Percentiles rank a stretch among this genome's conserved stretches.
Evolutionary conservation across 2,888 invertebrate species (phyloP).

Genomic region (Thecocarcelia acutangulata): DNA sequence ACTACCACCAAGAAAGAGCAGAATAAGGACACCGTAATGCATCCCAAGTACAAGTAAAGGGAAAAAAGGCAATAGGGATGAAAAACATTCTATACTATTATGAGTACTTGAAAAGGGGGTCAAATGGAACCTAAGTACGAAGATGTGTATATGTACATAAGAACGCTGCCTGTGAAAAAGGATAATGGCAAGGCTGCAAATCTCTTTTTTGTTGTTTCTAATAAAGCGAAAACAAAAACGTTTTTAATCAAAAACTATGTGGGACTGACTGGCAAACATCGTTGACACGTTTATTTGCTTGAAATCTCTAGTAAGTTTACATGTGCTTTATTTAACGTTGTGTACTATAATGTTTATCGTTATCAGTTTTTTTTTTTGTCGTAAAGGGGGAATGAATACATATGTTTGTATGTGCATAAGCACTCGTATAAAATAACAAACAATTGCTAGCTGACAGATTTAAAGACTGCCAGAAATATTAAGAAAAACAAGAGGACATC

Average conservation of each 20-base stretch:
- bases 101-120: conserved; percentile 23
- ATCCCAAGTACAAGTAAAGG: conserved; percentile 12
- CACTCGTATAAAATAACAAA: conserved; percentile 40
- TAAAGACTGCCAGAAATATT: conserved; percentile 8
- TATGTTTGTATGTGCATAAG: conserved; percentile 29
- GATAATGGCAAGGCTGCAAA: conserved; percentile 24
- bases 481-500: conserved; percentile 26
- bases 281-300: too few species aligned
- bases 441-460: conserved; percentile 39
- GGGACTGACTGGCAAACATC: background rate
- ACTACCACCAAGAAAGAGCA: background rate
- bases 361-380: too few species aligned
- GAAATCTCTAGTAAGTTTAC: background rate
- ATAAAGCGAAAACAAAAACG: conserved; percentile 40
- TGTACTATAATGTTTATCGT: conserved; percentile 26
- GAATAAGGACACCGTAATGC: conserved; percentile 20
- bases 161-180: background rate
- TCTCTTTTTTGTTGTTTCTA: conserved; percentile 16
- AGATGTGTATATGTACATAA: too few species aligned
- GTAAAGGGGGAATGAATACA: too few species aligned
- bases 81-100: conserved; percentile 17
- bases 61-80: conserved; percentile 47
- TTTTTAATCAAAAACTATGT: conserved; percentile 6
- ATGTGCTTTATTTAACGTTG: conserved; percentile 8
- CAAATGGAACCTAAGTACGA: conserved; percentile 13